A percentile compares a stretch with the other conserved stretches of the same genome.
These are phyloP conservation scores for Acleris cristana DNA, from an alignment of 2,888 invertebrate genomes.

Conservation along the genomic window DNA sequence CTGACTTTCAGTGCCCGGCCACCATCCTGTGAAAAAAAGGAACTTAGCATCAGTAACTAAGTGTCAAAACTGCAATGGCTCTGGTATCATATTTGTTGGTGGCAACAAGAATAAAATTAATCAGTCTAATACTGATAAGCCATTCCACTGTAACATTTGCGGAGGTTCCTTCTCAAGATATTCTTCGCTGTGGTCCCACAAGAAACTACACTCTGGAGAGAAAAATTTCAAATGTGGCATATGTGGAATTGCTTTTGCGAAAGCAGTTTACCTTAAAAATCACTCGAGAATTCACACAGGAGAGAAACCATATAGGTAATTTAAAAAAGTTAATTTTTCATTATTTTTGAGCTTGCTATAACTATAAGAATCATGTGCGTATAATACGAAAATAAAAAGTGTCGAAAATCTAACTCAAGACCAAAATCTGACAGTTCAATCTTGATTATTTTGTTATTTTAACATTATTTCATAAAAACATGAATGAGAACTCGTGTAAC, in stretches of 20 bases:
- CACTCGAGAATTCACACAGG: slow-evolving; percentile 95
- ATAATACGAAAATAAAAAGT: too few relatives aligned
- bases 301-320: slow-evolving; percentile 80
- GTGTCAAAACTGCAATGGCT: slow-evolving; percentile 95
- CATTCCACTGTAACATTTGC: slow-evolving; percentile 94
- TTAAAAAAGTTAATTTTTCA: neutral
- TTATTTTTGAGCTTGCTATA: slow-evolving; percentile 9
- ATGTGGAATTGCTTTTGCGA: slow-evolving; percentile 94
- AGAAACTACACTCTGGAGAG: slow-evolving; percentile 91
- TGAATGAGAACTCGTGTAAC: too few relatives aligned
- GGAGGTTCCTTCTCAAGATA: slow-evolving; percentile 93
- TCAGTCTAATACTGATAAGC: slow-evolving; percentile 88
- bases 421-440: too few relatives aligned
- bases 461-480: too few relatives aligned
- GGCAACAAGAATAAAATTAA: slow-evolving; percentile 85
- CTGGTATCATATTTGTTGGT: slow-evolving; percentile 92
- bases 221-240: slow-evolving; percentile 95
- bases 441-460: too few relatives aligned
- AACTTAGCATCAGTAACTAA: slow-evolving; percentile 93
- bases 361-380: neutral
- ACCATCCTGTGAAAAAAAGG: slow-evolving; percentile 92
- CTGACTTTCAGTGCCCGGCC: slow-evolving; percentile 71
- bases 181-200: slow-evolving; percentile 95
- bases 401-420: too few relatives aligned
- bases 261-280: slow-evolving; percentile 95